Percentiles rank a stretch among this genome's conserved stretches.
These are phyloP conservation scores for Notolabrus celidotus DNA, from an alignment of 2,797 vertebrate genomes.

Conservation along the genomic window DNA sequence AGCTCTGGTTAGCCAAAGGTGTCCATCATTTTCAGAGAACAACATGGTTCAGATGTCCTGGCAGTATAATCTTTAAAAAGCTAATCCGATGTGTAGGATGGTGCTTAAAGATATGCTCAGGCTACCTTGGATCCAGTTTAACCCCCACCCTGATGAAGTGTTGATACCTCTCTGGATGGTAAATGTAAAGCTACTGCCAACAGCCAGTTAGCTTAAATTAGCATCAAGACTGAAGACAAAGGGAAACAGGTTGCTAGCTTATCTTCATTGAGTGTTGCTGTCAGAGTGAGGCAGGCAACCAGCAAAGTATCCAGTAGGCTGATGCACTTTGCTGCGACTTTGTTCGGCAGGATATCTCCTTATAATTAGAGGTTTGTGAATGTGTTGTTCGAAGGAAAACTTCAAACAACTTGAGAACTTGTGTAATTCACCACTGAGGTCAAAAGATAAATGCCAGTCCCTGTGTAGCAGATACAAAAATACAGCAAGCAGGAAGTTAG, in stretches of 20 bases:
- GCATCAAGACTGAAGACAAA: background rate
- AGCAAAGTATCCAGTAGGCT: background rate
- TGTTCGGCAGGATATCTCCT: no score
- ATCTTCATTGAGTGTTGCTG: background rate
- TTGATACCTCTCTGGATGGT: background rate
- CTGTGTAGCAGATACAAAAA: no score
- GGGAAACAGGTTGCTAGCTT: background rate
- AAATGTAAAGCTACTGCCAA: background rate
- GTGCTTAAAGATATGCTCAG: no score
- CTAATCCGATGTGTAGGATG: background rate
- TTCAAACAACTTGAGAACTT: background rate
- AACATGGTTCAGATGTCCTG: slow-evolving; percentile 16
- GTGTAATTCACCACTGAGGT: background rate
- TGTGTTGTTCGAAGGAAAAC: background rate
- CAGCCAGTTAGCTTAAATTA: background rate
- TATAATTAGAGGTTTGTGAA: no score
- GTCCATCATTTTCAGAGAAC: slow-evolving; percentile 23
- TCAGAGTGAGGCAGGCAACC: background rate
- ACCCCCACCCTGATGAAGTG: no score
- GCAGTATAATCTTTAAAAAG: slow-evolving; percentile 7
- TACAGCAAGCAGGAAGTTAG: no score
- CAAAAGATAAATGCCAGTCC: background rate
- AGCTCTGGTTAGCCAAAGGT: slow-evolving; percentile 24
- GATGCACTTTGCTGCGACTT: no score
- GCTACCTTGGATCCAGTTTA: no score